Evolutionary conservation across 2,888 invertebrate genomes (phyloP).

Genomic region (Polylopha cassiicola): DNA sequence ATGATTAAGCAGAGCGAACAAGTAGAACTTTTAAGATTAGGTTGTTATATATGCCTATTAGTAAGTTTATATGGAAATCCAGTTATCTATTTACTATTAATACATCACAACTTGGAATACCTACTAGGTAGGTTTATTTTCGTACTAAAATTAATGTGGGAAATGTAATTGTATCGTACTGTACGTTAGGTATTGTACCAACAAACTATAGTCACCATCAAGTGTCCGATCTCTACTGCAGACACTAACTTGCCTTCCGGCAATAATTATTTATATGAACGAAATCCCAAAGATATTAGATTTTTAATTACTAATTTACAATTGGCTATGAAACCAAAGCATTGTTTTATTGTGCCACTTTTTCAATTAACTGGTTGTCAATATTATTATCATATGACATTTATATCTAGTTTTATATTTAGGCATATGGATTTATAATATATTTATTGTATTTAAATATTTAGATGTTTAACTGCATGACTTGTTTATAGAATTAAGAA

Average conservation of each 20-base stretch:
- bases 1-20: constrained; percentile 54
- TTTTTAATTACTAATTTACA: constrained; percentile 30
- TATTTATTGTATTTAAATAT: constrained; percentile 68
- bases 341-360: constrained; percentile 58
- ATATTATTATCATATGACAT: constrained; percentile 46
- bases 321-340: constrained; percentile 70
- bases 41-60: constrained; percentile 1
- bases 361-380: constrained; percentile 58
- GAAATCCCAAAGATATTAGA: constrained; percentile 43
- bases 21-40: constrained; percentile 23
- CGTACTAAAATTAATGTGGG: no score
- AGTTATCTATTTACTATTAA: constrained; percentile 16
- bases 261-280: constrained; percentile 6
- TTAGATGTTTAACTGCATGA: constrained; percentile 68
- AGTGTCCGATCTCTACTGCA: not conserved
- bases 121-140: constrained; percentile 18
- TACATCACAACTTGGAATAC: constrained; percentile 40
- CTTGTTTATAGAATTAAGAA: constrained; percentile 63
- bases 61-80: not conserved
- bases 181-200: no score
- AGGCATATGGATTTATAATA: constrained; percentile 59
- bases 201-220: no score
- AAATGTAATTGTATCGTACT: no score
- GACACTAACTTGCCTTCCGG: constrained; percentile 9
- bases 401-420: constrained; percentile 55